Percentiles rank a stretch among this genome's conserved stretches.
Evolutionary conservation across 1,140 invertebrate genomes (phyloP).

Genomic region (Acromyrmex charruanus): DNA sequence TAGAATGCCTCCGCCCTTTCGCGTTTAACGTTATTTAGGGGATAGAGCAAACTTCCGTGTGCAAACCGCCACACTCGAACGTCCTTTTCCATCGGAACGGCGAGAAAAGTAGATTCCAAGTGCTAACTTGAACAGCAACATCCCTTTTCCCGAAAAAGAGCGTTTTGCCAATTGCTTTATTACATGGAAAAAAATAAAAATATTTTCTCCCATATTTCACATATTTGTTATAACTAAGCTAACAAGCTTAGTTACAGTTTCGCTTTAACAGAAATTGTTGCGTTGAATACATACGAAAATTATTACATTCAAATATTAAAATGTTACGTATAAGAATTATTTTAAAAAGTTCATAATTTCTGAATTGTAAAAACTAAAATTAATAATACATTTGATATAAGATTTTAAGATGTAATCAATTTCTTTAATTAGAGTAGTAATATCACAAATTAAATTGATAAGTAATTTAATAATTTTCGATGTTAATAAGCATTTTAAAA

Average conservation of each 20-base stretch:
- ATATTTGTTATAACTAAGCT: background rate
- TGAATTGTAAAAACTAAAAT: background rate
- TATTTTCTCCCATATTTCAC: background rate
- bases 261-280: background rate
- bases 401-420: background rate
- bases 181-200: slow-evolving; percentile 8
- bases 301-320: background rate
- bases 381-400: background rate
- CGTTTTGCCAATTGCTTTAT: slow-evolving; percentile 26
- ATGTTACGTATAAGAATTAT: background rate
- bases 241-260: background rate
- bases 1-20: slow-evolving; percentile 33
- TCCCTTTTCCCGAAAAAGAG: background rate
- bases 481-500: too few relatives aligned
- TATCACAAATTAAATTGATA: too few relatives aligned
- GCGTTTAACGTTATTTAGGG: slow-evolving; percentile 25
- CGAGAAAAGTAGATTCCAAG: slow-evolving; percentile 51
- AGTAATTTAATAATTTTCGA: too few relatives aligned
- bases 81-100: slow-evolving; percentile 16
- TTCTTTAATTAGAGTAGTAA: background rate
- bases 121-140: slow-evolving; percentile 44
- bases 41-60: slow-evolving; percentile 34
- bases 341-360: background rate
- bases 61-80: background rate
- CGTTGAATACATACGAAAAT: background rate